A percentile compares a stretch with the other conserved stretches of the same genome.
Evolutionary conservation across 2,888 invertebrate species (phyloP).

Genomic region (Tricholauxania praeusta): DNA sequence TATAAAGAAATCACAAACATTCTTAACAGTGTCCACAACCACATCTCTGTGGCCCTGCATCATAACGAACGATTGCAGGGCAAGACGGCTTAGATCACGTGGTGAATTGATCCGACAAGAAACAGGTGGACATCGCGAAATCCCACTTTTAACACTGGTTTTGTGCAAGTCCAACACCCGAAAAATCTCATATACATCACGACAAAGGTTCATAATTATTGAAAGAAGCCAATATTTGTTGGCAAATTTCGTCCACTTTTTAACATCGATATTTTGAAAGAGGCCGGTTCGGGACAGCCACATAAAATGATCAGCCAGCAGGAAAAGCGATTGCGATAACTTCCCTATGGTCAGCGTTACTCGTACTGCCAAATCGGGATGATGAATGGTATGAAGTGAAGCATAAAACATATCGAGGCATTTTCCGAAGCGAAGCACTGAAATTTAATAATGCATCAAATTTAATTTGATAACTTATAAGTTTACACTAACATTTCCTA

Average conservation of each 20-base stretch:
- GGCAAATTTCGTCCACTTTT: constrained; percentile 80
- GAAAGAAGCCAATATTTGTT: constrained; percentile 89
- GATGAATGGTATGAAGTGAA: constrained; percentile 78
- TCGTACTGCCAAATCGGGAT: constrained; percentile 79
- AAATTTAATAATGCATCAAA: constrained; percentile 12
- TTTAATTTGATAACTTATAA: neutral
- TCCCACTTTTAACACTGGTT: constrained; percentile 65
- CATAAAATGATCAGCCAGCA: constrained; percentile 87
- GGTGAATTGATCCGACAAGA: constrained; percentile 56
- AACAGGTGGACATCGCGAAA: constrained; percentile 52
- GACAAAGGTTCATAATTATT: constrained; percentile 80
- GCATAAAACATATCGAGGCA: constrained; percentile 85
- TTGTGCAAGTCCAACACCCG: constrained; percentile 73
- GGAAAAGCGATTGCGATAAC: constrained; percentile 81
- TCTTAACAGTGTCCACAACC: constrained; percentile 85
- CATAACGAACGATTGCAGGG: constrained; percentile 56
- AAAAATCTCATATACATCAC: constrained; percentile 88
- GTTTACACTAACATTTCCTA: constrained; percentile 78
- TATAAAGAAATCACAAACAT: constrained; percentile 88
- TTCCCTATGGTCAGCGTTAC: constrained; percentile 82
- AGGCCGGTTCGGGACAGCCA: constrained; percentile 84
- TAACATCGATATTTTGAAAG: constrained; percentile 75
- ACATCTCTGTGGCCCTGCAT: constrained; percentile 73
- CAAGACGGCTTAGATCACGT: constrained; percentile 54
- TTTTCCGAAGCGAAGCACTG: constrained; percentile 88